Percentiles rank a stretch among this genome's conserved stretches.
phyloP scores from a whole-genome alignment of 2,113 vertebrate species.

The Heterotilapia buettikoferi region DNA sequence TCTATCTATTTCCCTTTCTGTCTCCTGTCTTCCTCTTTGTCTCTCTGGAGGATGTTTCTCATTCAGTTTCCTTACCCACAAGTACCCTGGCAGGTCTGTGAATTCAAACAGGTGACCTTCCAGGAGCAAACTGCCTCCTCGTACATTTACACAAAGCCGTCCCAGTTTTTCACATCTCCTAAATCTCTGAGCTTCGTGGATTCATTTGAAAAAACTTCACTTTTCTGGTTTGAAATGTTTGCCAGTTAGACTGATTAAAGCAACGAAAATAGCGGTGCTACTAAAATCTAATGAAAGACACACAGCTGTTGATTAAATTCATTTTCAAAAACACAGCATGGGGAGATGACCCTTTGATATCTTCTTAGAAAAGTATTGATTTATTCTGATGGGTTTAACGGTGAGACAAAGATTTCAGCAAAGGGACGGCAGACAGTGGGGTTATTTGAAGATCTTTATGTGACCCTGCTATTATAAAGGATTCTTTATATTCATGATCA shows the following conservation, averaged over 20 bases:
- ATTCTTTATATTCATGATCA: slow-evolving; percentile 10
- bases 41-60: slow-evolving; percentile 2
- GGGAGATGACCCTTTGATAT: slow-evolving; percentile 27
- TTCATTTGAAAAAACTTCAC: not conserved
- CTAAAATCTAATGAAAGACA: not conserved
- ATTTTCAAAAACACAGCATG: not conserved
- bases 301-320: slow-evolving; percentile 8
- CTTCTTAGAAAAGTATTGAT: slow-evolving; percentile 46
- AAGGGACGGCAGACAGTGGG: slow-evolving; percentile 17
- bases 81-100: not conserved
- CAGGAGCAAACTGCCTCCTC: not conserved
- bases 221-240: not conserved
- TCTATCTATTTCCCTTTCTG: slow-evolving; percentile 4
- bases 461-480: slow-evolving; percentile 6
- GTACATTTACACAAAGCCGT: not conserved
- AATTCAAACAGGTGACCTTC: slow-evolving; percentile 29
- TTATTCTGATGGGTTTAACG: slow-evolving; percentile 22
- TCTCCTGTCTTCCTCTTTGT: not conserved
- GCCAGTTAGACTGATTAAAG: not conserved
- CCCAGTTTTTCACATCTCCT: not conserved
- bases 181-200: not conserved
- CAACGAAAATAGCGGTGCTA: not conserved
- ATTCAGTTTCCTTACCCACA: not conserved
- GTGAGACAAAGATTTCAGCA: slow-evolving; percentile 21
- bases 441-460: slow-evolving; percentile 30